Conservation (phyloP, 2,113 vertebrate species). For the Ceuthmochares aereus region DNA sequence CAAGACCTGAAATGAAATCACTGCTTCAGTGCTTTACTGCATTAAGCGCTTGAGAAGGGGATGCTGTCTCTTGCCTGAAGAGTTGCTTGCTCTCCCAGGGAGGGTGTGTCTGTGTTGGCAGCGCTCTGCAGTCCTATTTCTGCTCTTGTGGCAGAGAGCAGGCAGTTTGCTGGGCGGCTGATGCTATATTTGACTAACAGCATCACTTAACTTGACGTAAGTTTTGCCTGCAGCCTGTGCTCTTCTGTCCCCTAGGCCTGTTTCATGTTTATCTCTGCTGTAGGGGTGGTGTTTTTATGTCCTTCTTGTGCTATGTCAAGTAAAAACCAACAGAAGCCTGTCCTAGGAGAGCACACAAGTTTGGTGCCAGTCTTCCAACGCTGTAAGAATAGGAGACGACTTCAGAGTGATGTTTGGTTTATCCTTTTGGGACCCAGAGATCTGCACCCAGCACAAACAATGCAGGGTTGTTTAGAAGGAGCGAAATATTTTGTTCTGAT, state of each 20-base stretch:
- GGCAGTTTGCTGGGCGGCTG: neutral
- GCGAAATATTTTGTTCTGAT: no score
- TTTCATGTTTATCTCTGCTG: neutral
- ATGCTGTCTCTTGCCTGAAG: neutral
- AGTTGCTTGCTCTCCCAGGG: neutral
- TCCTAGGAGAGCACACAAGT: neutral
- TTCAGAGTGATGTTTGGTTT: neutral
- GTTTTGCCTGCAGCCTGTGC: neutral
- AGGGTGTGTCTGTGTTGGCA: neutral
- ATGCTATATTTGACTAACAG: neutral
- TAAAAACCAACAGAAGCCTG: neutral
- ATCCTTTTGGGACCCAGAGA: no score
- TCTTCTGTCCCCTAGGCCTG: neutral
- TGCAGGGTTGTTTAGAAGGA: no score
- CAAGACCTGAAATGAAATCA: neutral
- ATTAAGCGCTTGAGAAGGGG: neutral
- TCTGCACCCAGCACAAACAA: no score
- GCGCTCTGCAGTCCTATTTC: neutral
- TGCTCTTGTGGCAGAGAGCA: neutral
- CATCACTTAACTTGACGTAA: neutral
- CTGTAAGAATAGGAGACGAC: neutral
- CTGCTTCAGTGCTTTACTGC: neutral
- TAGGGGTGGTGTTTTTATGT: neutral
- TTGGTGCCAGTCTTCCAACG: neutral
- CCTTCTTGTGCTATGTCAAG: neutral